Base-by-base conservation (phyloP, 2,888 invertebrate genomes). In the Hydrotaea cyrtoneurina region DNA sequence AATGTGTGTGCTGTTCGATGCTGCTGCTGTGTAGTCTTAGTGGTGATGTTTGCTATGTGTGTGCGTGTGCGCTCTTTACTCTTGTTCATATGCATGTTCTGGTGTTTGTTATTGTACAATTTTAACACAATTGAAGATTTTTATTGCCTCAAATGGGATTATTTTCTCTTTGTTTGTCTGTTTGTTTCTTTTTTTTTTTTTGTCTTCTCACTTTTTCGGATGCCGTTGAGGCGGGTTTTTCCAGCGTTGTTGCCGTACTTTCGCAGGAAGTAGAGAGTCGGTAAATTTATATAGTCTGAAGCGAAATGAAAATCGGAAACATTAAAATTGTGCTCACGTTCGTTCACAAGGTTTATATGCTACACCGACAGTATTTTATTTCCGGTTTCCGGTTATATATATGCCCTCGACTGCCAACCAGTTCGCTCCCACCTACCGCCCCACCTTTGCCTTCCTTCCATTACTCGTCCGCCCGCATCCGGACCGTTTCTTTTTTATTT, bases 211-310 rank as follows among this genome's bases (percentile, higher is more conserved):
- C 13, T 50, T 50, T 50, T 50, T 50, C 50, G 50, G n/a, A 31
- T 62, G 26, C n/a, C n/a, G n/a, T n/a, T 59, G 15, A n/a, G 21
- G 7, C 4, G n/a, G 31, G 19, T 74, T 43, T 39, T 55, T 17
- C 53, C 36, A 2, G 0, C 39, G 64, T 31, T 55, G 26, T 26
- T n/a, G 21, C 21, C 19, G 39, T 59, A n/a, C 62, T 43, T 7
- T 88, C 88, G 87, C 89, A 89, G 87, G 88, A 88, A 88, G 57
- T 1, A 13, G 46, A 13, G 13, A 62, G 26, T 57, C 66, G 57
- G 55, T 55, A 73, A 85, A 76, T 86, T 86, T 83, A 85, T 85
- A 79, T 59, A 86, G 85, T 82, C 77, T 76, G 53, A 55, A 46
- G 43, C 23, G 23, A 83, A 75, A 84, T 77, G 62, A 85, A 86